Percentiles rank a stretch among this genome's conserved stretches.
Evolutionary conservation across 2,888 invertebrate species (phyloP).

Genomic region (Frankliniella fusca): DNA sequence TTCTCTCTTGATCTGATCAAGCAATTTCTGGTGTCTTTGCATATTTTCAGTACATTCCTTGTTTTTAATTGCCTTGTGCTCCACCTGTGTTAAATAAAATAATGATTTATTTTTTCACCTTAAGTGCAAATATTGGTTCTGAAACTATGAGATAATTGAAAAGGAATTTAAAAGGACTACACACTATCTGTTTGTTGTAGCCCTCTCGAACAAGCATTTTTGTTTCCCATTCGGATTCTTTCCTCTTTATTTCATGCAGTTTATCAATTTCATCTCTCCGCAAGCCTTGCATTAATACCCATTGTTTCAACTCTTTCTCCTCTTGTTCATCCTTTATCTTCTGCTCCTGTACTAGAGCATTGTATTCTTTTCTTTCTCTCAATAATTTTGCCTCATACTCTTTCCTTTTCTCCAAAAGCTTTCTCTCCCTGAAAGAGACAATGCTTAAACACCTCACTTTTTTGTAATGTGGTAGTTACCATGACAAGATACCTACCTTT

Average conservation of each 20-base stretch:
- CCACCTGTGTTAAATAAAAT: not conserved
- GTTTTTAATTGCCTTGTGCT: not conserved
- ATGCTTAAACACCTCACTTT: too few species aligned
- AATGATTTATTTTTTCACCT: not conserved
- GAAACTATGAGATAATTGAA: too few species aligned
- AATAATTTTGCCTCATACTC: not conserved
- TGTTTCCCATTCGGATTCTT: not conserved
- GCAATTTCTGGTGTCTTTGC: not conserved
- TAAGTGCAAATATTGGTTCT: too few species aligned
- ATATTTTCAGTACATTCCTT: not conserved
- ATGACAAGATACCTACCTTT: not conserved
- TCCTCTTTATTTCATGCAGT: not conserved
- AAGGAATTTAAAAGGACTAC: not conserved
- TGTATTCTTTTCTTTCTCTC: not conserved
- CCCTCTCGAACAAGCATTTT: not conserved
- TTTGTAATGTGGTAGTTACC: too few species aligned
- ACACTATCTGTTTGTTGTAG: not conserved
- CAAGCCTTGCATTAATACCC: not conserved
- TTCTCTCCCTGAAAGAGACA: not conserved
- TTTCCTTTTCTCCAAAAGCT: not conserved
- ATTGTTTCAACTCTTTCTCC: not conserved
- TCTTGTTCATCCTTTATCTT: not conserved
- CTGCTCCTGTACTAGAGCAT: not conserved
- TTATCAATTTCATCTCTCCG: not conserved
- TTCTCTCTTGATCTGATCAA: not conserved